Evolutionary conservation across 1,140 invertebrate species (phyloP), one percentile per base, ranked within the genome.

Genomic region (Asobara japonica): DNA sequence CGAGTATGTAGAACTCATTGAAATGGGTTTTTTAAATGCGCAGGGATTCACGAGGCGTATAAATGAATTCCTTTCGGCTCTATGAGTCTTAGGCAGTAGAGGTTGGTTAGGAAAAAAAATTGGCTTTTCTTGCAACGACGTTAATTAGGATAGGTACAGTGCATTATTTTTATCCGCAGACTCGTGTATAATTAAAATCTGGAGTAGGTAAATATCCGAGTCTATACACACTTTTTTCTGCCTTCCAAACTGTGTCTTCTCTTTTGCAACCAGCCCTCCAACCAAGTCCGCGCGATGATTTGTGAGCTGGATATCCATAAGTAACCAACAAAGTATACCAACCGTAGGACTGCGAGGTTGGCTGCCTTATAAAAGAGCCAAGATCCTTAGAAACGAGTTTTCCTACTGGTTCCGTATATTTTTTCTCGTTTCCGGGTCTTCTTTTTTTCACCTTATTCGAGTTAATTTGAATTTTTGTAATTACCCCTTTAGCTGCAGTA

Each of bases 391-490:
- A 82, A 84, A 80, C 77, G 77, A 74, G 79, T 79, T 77, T 77
- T 27, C 77, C 80, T 79, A 77, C 83, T 84, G 77, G 82, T 80
- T 81, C 82, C 84, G 5, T 18, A 16, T 56, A 56, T 11, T 56
- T 18, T n/a, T 20, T 51, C 22, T 56, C 51, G n/a, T 25, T 18
- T 56, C 8, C 16, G 22, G 25, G 18, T 56, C 25, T 25, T 56
- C 18, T 27, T 87, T 87, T 86, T 82, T 86, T 87, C 86, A 86
- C 86, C 18, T 16, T 16, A 45, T 45, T 45, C 83, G 81, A 86
- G 84, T 87, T 88, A 88, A 88, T 88, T 88, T 87, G 85, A 88
- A 88, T 56, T 87, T 86, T 86, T 80, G 84, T 87, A 88, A 87
- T 88, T 88, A 87, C 85, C 84, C 83, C 78, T 48, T 13, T 67